phyloP scores from a whole-genome alignment of 2,797 vertebrate genomes.

The Kryptolebias ocellatus region DNA sequence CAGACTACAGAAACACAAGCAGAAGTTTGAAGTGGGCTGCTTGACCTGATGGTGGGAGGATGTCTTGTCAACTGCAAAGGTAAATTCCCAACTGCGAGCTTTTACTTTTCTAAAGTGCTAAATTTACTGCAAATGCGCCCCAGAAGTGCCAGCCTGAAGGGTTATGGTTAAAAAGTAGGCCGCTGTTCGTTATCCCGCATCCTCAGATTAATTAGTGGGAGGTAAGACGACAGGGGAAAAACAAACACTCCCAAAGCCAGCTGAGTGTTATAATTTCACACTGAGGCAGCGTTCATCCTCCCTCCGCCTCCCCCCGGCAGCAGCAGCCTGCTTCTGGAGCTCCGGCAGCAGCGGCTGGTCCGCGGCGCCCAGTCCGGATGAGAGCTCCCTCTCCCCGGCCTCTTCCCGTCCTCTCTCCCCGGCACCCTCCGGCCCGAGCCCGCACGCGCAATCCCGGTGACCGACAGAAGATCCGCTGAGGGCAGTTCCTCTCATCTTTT shows the following conservation, averaged over 20 bases:
- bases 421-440: slow-evolving; percentile 71
- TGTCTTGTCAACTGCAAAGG: slow-evolving; percentile 44
- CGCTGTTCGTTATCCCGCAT: slow-evolving; percentile 67
- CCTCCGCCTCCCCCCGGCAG: slow-evolving; percentile 66
- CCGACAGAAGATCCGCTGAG: slow-evolving; percentile 72
- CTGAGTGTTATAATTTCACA: slow-evolving; percentile 69
- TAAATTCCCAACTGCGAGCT: slow-evolving; percentile 37
- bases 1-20: slow-evolving; percentile 16
- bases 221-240: slow-evolving; percentile 40
- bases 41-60: slow-evolving; percentile 29
- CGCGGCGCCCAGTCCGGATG: slow-evolving; percentile 65
- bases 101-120: slow-evolving; percentile 59
- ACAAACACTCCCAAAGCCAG: slow-evolving; percentile 52
- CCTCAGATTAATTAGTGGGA: slow-evolving; percentile 67
- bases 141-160: slow-evolving; percentile 65
- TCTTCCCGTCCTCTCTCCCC: slow-evolving; percentile 70
- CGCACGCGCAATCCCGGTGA: slow-evolving; percentile 76
- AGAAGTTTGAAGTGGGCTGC: not conserved
- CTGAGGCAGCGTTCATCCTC: slow-evolving; percentile 66
- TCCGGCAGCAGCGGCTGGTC: slow-evolving; percentile 69
- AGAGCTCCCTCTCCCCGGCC: slow-evolving; percentile 70
- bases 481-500: slow-evolving; percentile 82
- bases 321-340: slow-evolving; percentile 66
- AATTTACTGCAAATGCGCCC: slow-evolving; percentile 64
- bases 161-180: slow-evolving; percentile 66